These are phyloP conservation scores for Anorthoa munda DNA, from an alignment of 2,888 invertebrate genomes.

Conservation along the genomic window DNA sequence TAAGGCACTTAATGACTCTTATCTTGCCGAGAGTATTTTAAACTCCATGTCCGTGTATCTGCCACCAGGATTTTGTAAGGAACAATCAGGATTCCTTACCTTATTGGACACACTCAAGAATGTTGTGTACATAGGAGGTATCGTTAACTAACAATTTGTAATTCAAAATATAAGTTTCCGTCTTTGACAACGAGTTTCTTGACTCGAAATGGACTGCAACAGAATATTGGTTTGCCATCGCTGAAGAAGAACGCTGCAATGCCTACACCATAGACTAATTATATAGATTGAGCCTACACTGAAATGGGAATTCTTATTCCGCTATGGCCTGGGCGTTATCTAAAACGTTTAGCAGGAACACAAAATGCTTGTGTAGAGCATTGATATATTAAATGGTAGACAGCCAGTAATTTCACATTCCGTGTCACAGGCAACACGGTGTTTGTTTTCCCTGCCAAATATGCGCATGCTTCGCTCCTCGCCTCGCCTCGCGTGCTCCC, in stretches of 20 bases:
- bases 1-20: conserved; percentile 42
- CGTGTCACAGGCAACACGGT: conserved; percentile 27
- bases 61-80: conserved; percentile 28
- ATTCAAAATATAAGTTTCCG: conserved; percentile 29
- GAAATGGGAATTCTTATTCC: conserved; percentile 10
- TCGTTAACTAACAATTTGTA: conserved; percentile 22
- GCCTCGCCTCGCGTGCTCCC: conserved; percentile 67
- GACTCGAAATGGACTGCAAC: conserved; percentile 12
- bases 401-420: conserved; percentile 43
- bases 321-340: neutral
- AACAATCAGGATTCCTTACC: conserved; percentile 25
- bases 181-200: neutral
- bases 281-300: too few relatives aligned
- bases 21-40: conserved; percentile 46
- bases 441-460: conserved; percentile 66
- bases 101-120: conserved; percentile 5
- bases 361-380: conserved; percentile 21
- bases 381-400: neutral
- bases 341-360: conserved; percentile 37
- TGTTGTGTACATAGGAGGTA: conserved; percentile 13
- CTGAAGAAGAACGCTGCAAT: conserved; percentile 2
- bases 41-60: conserved; percentile 11
- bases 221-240: conserved; percentile 24
- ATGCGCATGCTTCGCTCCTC: conserved; percentile 59
- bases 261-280: too few relatives aligned